Conservation (phyloP, 2,113 vertebrate genomes). For the Ameiurus melas region DNA sequence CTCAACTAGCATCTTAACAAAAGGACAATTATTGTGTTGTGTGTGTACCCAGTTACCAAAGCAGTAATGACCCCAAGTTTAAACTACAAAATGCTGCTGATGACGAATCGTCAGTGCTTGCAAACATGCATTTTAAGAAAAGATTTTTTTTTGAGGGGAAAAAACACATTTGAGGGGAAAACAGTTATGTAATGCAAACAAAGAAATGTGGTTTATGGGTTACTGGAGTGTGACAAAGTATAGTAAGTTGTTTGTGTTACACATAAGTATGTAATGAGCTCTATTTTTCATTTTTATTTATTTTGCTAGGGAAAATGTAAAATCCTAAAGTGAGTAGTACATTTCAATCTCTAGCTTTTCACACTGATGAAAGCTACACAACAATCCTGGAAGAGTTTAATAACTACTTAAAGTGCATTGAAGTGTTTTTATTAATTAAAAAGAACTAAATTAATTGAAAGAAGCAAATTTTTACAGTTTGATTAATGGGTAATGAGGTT, state of each 20-base stretch:
- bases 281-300: neutral
- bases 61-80: neutral
- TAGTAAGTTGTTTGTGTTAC: neutral
- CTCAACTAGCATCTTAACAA: slow-evolving; percentile 4
- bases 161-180: neutral
- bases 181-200: neutral
- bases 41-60: slow-evolving; percentile 30
- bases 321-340: neutral
- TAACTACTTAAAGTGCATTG: neutral
- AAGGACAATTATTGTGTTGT: slow-evolving; percentile 8
- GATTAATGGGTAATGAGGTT: neutral
- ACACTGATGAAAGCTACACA: neutral
- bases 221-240: neutral
- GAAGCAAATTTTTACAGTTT: neutral
- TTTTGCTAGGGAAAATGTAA: neutral
- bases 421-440: neutral
- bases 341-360: neutral
- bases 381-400: neutral
- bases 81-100: slow-evolving; percentile 4
- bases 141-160: neutral
- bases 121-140: neutral
- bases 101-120: neutral
- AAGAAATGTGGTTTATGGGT: neutral
- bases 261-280: neutral
- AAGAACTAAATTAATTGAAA: neutral